Base-by-base conservation (phyloP, 2,888 invertebrate species). In the Balanococcus diminutus region DNA sequence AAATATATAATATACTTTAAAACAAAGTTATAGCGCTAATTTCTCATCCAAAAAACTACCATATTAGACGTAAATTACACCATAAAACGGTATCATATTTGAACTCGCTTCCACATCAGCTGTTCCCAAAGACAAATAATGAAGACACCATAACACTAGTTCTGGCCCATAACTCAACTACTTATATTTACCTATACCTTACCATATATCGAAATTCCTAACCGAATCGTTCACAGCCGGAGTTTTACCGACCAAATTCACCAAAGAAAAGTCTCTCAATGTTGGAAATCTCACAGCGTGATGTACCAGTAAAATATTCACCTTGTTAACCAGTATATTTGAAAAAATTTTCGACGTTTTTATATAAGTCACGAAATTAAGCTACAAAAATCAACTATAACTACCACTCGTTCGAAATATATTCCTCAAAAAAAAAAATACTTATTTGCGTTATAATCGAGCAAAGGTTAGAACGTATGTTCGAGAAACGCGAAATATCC, bases 41-140 rank as follows among this genome's bases (percentile, higher is more conserved):
- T 75, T 75, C 75, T 75, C 75, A 75, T 75, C n/a, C 75, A 75
- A 75, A 75, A 75, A 75, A 75, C 32, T 75, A 75, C 75, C 67
- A 75, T 9, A 75, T 75, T 75, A 75, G 75, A 75, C 75, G 32
- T 75, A 75, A 75, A 75, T 75, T 75, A 75, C 32, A 75, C 75
- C 36, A 32, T 75, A 32, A 75, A 75, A 75, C 31, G 75, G 32
- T 75, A 75, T 75, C 75, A 32, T 32, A 75, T 75, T 75, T n/a
- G 32, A 14, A 1, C 32, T 75, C 6, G n/a, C 75, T 75, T 32
- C 75, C n/a, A 75, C 25, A 25, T 75, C 75, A 75, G 75, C 75
- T 75, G 32, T 75, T 75, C 19, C n/a, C n/a, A n/a, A 75, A 75
- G 75, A 32, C 75, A 75, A 75, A 75, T 75, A 75, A 75, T 75